Evolutionary conservation across 2,113 vertebrate genomes (phyloP).

Genomic region (Motacilla tschutschensis): DNA sequence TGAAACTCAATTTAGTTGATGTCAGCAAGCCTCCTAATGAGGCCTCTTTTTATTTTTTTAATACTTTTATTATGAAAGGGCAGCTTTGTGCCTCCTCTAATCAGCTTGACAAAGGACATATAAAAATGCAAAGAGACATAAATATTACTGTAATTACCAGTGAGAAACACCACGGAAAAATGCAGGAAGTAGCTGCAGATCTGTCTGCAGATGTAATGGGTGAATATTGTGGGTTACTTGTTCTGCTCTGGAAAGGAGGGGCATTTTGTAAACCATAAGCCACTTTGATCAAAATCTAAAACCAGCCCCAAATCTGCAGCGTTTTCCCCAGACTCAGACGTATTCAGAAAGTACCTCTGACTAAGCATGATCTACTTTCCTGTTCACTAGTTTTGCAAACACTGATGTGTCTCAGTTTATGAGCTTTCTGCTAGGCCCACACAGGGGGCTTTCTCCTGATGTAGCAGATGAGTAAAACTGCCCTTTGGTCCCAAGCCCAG

Average conservation of each 20-base stretch:
- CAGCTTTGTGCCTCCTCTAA: constrained; percentile 54
- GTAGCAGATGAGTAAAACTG: not conserved
- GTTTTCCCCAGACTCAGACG: not conserved
- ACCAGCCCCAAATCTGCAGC: not conserved
- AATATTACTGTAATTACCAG: constrained; percentile 46
- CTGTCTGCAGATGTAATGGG: not conserved
- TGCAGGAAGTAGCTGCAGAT: not conserved
- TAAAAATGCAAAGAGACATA: constrained; percentile 30
- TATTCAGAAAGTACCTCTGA: constrained; percentile 12
- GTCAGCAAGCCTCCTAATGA: constrained; percentile 50
- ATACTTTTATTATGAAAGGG: constrained; percentile 34
- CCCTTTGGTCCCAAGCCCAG: not conserved
- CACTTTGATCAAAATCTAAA: constrained; percentile 1
- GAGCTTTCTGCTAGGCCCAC: not conserved
- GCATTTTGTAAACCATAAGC: not conserved
- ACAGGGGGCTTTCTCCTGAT: not conserved
- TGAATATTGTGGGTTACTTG: not conserved
- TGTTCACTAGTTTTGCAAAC: not conserved
- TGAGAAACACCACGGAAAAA: not conserved
- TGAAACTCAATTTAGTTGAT: constrained; percentile 60
- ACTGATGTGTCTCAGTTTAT: not conserved
- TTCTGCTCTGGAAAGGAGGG: not conserved
- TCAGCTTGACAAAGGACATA: constrained; percentile 47
- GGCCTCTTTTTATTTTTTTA: not conserved
- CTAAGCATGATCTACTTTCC: not conserved